Percentiles rank a stretch among this genome's conserved stretches.
phyloP scores from a whole-genome alignment of 2,113 vertebrate species.

The Odobenus rosmarus region DNA sequence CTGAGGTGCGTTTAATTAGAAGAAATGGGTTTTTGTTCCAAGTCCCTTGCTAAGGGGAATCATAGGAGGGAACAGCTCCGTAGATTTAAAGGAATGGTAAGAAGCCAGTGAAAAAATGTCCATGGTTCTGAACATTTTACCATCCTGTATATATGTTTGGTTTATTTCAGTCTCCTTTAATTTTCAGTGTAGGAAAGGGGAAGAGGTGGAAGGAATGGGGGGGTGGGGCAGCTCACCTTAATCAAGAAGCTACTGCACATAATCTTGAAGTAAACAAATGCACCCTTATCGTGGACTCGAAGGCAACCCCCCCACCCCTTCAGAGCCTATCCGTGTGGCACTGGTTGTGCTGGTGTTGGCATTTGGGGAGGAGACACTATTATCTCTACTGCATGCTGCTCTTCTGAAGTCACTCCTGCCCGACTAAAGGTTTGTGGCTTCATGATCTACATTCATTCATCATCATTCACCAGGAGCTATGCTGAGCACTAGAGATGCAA shows the following conservation, averaged over 20 bases:
- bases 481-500: background rate
- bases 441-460: slow-evolving; percentile 58
- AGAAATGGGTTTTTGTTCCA: slow-evolving; percentile 1
- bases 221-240: background rate
- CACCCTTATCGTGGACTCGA: slow-evolving; percentile 61
- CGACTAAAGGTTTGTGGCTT: slow-evolving; percentile 40
- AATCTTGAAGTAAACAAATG: slow-evolving; percentile 61
- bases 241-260: background rate
- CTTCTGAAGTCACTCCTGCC: background rate
- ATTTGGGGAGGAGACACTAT: background rate
- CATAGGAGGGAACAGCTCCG: background rate
- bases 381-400: background rate
- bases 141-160: background rate
- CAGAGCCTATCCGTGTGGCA: slow-evolving; percentile 30
- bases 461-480: background rate
- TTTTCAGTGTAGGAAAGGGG: background rate
- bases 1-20: background rate
- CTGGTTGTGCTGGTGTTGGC: slow-evolving; percentile 54
- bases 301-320: slow-evolving; percentile 62
- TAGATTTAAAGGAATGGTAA: background rate
- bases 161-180: slow-evolving; percentile 58
- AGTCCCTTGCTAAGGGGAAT: background rate
- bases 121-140: slow-evolving; percentile 3
- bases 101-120: background rate
- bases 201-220: background rate